Base-by-base conservation (phyloP, 2,888 invertebrate genomes). In the Sesamia inferens region DNA sequence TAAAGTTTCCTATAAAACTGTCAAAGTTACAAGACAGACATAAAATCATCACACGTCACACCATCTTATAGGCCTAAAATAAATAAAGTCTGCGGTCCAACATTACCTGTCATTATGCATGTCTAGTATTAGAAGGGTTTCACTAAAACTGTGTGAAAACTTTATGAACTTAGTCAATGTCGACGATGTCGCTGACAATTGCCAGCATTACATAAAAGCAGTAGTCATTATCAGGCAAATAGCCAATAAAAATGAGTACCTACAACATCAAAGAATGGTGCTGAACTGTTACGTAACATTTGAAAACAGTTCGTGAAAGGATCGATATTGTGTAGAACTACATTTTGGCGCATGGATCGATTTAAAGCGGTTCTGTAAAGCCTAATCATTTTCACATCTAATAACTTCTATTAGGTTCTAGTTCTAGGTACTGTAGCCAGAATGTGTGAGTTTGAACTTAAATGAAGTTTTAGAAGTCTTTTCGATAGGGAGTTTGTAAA, bases 141-240 rank as follows among this genome's bases (percentile, higher is more conserved):
- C 66, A 65, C 22, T 81, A 44, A 55, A 83, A 79, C 44, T 71
- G 66, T 76, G 71, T 66, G 76, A 80, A 81, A 84, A 69, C 19
- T 80, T 68, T 48, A 71, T 69, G 62, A 67, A 61, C 57, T 67
- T 24, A 6, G 48, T 54, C 19, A 54, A 22, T 14, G 57, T 62
- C 44, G 68, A 68, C 84, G 84, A 84, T 71, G 62, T 81, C 71
- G 65, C 81, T 57, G 63, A 76, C 84, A 76, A 64, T 71, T 81
- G 31, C 84, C 57, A 44, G 57, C 42, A 62, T 81, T 84, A 84
- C 54, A 69, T 81, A 81, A 79, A 74, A 22, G 44, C 22, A 68
- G 68, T 63, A 81, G 84, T 81, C 84, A 84, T 76, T 84, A 76
- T 69, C 68, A 76, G 77, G 84, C 77, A 76, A 81, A 81, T 84